These are phyloP conservation scores for Drosophila kurseongensis DNA, from an alignment of 1,140 invertebrate genomes.

Conservation along the genomic window DNA sequence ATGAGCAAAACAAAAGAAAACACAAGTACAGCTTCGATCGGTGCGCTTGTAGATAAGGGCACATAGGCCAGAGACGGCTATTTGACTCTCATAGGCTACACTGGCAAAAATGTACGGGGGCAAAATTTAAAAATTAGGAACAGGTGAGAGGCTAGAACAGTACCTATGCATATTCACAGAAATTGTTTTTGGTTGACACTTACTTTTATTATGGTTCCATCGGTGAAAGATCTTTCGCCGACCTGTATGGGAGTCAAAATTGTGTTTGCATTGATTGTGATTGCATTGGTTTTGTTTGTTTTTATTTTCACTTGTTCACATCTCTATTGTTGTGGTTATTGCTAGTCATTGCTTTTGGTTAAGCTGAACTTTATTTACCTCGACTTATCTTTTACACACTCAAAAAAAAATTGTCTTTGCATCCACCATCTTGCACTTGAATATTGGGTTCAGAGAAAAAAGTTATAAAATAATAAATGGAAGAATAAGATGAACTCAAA, in stretches of 20 bases:
- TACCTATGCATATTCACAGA: background rate
- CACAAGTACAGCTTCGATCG: background rate
- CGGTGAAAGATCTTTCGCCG: constrained; percentile 7
- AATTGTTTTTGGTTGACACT: background rate
- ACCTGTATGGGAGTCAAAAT: constrained; percentile 2
- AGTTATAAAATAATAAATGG: no score
- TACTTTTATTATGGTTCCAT: constrained; percentile 9
- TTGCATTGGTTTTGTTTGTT: background rate
- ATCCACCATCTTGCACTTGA: no score
- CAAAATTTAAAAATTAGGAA: background rate
- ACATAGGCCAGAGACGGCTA: background rate
- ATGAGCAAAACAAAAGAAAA: background rate
- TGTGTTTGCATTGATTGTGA: background rate
- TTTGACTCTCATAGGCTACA: background rate
- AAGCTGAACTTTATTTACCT: background rate
- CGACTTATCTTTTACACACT: no score
- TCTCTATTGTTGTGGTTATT: background rate
- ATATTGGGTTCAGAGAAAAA: no score
- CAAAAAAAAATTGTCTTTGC: no score
- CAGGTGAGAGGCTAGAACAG: constrained; percentile 1
- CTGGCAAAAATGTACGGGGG: background rate
- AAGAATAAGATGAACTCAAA: no score
- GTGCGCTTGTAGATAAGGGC: constrained; percentile 1
- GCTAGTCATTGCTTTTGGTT: background rate
- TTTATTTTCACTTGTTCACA: constrained; percentile 1